Base-by-base conservation (phyloP, 2,888 invertebrate genomes). In the Lasius fuliginosus region DNA sequence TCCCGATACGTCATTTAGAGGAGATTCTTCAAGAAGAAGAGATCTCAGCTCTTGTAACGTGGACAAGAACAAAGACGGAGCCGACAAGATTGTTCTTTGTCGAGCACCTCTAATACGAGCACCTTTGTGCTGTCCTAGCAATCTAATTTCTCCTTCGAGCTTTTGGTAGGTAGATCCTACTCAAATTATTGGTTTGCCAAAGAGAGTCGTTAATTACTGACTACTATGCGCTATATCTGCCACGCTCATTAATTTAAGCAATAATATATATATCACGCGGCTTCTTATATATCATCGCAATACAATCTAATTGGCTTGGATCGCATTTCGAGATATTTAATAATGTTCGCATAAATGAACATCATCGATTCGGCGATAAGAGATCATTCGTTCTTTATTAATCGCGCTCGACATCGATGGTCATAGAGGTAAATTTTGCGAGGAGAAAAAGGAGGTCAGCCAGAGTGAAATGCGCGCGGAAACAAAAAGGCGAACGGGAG, bases 401-500 rank as follows among this genome's bases (percentile, higher is more conserved):
- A 33, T 56, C 30, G 40, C 15, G n/a, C 36, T 36, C 4, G 40
- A n/a, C 42, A 56, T 30, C 68, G 56, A n/a, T 8, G 12, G 12
- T 9, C 40, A 67, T 5, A 15, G 40, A 33, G 42, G 5, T 30
- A 71, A 58, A 79, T 33, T 73, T 81, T 30, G 36, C 3, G 23
- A 30, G 36, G 4, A 12, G 9, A 40, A 53, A 33, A 69, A 69
- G 40, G n/a, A 33, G 60, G 60, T 73, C 79, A 71, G 60, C 60
- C 60, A 73, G 23, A 23, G 5, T n/a, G 12, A 64, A 84, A 71
- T 46, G 68, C 30, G 68, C 30, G 23, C 33, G 62, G 62, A 58
- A 83, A 82, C 58, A 83, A 85, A 83, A 75, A 83, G 69, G 69
- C 68, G 62, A 83, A 69, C 68, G 83, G 83, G 73, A 81, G 53